A percentile compares a stretch with the other conserved stretches of the same genome.
phyloP scores from a whole-genome alignment of 2,113 vertebrate species.

The Actenoides lindsayi region DNA sequence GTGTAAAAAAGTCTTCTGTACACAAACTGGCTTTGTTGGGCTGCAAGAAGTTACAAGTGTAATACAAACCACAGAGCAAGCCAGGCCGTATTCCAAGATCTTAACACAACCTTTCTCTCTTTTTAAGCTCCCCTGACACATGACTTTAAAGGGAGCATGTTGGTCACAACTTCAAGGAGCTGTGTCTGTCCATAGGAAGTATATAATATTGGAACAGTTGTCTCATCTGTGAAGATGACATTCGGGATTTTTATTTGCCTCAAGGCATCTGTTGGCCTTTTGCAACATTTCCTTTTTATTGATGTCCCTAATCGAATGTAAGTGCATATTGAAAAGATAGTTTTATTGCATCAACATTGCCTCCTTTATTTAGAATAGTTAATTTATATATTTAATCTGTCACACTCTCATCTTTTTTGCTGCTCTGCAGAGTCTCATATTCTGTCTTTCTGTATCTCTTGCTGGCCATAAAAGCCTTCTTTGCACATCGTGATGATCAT shows the following conservation, averaged over 20 bases:
- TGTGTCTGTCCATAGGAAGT: not conserved
- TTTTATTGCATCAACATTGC: not conserved
- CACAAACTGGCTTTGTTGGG: not conserved
- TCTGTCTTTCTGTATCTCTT: not conserved
- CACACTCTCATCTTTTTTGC: not conserved
- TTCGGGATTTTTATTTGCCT: conserved; percentile 46
- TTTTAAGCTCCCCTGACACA: not conserved
- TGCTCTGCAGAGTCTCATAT: not conserved
- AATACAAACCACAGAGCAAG: not conserved
- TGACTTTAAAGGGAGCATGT: not conserved
- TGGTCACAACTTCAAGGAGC: not conserved
- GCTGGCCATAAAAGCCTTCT: not conserved
- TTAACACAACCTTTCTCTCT: not conserved
- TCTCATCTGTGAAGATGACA: conserved; percentile 5
- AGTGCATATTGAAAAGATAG: conserved; percentile 17
- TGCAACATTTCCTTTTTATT: conserved; percentile 37
- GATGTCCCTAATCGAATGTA: not conserved
- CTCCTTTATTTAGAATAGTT: not conserved
- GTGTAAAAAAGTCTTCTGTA: not conserved
- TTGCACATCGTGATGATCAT: not conserved
- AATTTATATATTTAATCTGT: conserved; percentile 38
- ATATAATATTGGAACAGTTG: not conserved
- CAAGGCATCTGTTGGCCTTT: conserved; percentile 37
- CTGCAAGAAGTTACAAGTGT: not conserved
- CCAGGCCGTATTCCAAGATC: not conserved